These are phyloP conservation scores for Danio jaintianensis DNA, from an alignment of 2,797 vertebrate species.

Conservation along the genomic window DNA sequence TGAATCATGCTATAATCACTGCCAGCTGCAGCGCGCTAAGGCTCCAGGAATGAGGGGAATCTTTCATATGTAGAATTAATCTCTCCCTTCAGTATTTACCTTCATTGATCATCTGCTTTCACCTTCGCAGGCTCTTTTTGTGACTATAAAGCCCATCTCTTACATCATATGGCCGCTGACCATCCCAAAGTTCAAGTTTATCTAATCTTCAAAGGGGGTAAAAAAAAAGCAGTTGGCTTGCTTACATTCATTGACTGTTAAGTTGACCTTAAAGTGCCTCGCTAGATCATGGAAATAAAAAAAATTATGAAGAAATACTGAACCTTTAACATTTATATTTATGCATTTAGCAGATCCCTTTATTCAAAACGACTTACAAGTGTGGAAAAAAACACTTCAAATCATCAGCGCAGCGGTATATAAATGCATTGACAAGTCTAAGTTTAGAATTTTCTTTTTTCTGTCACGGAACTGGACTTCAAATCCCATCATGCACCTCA, in stretches of 20 bases:
- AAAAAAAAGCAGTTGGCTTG: conserved; percentile 13
- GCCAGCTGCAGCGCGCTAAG: conserved; percentile 83
- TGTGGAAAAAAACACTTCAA: no score
- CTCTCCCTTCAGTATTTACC: conserved; percentile 73
- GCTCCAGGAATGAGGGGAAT: conserved; percentile 84
- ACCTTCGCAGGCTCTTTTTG: conserved; percentile 54
- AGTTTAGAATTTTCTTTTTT: no score
- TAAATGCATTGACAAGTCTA: no score
- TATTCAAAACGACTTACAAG: no score
- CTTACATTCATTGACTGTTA: not conserved
- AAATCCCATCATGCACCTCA: no score
- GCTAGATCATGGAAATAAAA: not conserved
- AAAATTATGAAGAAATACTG: not conserved
- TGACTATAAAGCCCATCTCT: conserved; percentile 5
- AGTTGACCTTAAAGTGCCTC: not conserved
- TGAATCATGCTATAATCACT: conserved; percentile 90
- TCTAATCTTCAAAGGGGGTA: not conserved
- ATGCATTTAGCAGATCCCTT: no score
- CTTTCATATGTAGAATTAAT: conserved; percentile 81
- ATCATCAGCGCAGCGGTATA: no score
- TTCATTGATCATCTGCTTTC: conserved; percentile 69
- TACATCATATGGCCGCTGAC: not conserved
- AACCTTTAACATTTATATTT: no score
- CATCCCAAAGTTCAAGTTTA: conserved; percentile 5
- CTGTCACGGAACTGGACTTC: no score